Evolutionary conservation across 2,888 invertebrate species (phyloP), one percentile per base, ranked within the genome.

Genomic region (Megastigmus dorsalis): DNA sequence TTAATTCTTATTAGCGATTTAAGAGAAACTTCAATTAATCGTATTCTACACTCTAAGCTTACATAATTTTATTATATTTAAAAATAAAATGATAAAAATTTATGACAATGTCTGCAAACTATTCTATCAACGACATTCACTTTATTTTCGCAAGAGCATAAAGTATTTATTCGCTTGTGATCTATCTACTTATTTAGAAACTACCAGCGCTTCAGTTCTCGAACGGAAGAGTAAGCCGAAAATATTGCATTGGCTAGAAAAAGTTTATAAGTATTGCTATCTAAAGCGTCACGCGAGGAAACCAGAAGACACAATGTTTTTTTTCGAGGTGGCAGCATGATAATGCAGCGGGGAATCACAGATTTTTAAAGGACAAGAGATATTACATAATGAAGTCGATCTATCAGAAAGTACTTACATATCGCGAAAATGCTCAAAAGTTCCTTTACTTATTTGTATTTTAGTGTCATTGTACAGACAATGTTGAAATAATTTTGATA

Each of bases 271-370:
- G 33, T 33, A 33, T 6, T 9, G 33, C 26, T 50, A 50, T 26
- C 50, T 50, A 26, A 43, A 43, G 26, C 50, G 15, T 50, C 50
- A 50, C 50, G 23, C 26, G 50, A 26, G 50, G 4, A 45, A 45
- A 45, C 26, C 18, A 55, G 66, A 54, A 52, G 52, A 38, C 50
- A 38, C 45, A 41, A 63, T 63, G 43, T 66, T 43, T 66, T 13
- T 33, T 54, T 54, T 66, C 52, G 54, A 52, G 43, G 55, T 54
- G 66, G 43, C 66, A 66, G 43, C 66, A 66, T 23, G 66, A 66
- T 48, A 68, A 67, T 26, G 45, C 57, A 57, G 48, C 57, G 68
- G 57, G 68, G 57, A 68, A 68, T 68, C 68, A 68, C 68, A 68
- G 68, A 48, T 68, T 43, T 59, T 59, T 36, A 48, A 59, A 68